A percentile compares a stretch with the other conserved stretches of the same genome.
Conservation (phyloP, 2,797 vertebrate species). For the Echeneis naucrates region DNA sequence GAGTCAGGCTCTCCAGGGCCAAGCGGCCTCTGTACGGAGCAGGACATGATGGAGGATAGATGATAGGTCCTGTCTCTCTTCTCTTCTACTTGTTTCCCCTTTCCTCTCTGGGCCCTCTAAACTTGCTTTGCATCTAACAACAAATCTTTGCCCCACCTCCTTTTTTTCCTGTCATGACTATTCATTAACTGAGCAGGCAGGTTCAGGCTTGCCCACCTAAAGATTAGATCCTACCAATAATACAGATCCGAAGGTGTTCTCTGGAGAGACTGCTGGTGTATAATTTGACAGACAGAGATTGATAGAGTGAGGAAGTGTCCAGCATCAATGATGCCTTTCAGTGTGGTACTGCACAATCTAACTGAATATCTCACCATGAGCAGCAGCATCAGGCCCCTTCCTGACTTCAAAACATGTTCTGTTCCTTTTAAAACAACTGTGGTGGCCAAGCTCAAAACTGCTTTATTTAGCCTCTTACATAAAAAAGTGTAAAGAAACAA, state of each 20-base stretch:
- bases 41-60: conserved; percentile 71
- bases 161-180: conserved; percentile 89
- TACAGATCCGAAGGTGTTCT: conserved; percentile 55
- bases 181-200: conserved; percentile 91
- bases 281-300: conserved; percentile 1
- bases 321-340: background rate
- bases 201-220: conserved; percentile 90
- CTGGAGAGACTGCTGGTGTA: conserved; percentile 5
- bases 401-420: background rate
- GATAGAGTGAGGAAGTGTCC: background rate
- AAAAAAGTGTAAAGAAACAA: background rate
- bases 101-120: conserved; percentile 88
- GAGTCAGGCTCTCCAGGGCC: conserved; percentile 3
- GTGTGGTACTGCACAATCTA: background rate
- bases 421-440: background rate
- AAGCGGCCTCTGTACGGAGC: conserved; percentile 34
- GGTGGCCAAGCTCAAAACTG: background rate
- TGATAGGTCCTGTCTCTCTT: conserved; percentile 42
- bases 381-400: background rate
- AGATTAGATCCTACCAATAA: conserved; percentile 87
- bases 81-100: conserved; percentile 59
- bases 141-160: conserved; percentile 88
- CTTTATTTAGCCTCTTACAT: background rate
- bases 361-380: background rate
- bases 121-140: conserved; percentile 91